Conservation (phyloP, 2,797 vertebrate genomes). For the Anguilla marmorata region DNA sequence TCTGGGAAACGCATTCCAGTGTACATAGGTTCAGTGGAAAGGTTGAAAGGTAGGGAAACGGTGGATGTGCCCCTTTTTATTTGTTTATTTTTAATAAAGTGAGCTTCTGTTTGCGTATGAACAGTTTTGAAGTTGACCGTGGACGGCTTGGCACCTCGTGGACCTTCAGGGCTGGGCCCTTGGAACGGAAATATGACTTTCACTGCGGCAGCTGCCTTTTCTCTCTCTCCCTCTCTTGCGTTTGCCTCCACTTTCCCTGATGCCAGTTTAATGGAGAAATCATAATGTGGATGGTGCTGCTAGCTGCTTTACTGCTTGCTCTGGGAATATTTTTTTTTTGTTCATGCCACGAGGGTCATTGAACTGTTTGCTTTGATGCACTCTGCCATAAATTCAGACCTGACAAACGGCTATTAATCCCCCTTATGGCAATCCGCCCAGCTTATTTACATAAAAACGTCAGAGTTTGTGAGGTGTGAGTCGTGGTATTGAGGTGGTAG, state of each 20-base stretch:
- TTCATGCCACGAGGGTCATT: neutral
- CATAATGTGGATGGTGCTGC: neutral
- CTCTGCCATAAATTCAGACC: neutral
- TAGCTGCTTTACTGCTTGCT: neutral
- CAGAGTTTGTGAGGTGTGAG: neutral
- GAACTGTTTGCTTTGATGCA: slow-evolving; percentile 26
- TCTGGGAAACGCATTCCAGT: neutral
- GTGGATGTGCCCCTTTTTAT: neutral
- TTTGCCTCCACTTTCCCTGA: neutral
- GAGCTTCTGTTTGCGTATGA: too few species aligned
- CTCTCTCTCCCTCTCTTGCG: neutral
- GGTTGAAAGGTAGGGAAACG: neutral
- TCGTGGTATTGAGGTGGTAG: neutral
- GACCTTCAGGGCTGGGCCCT: too few species aligned
- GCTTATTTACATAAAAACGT: slow-evolving; percentile 3
- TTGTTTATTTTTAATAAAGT: neutral
- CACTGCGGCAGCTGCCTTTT: neutral
- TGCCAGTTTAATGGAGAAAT: neutral
- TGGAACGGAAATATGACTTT: too few species aligned
- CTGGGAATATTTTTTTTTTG: neutral
- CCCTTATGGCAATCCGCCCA: neutral
- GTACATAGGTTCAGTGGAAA: neutral
- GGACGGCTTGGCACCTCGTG: too few species aligned
- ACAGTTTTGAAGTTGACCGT: too few species aligned
- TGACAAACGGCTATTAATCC: neutral